Percentiles rank a stretch among this genome's conserved stretches.
These are phyloP conservation scores for Sandelia bainsii DNA, from an alignment of 2,797 vertebrate species.

Conservation along the genomic window DNA sequence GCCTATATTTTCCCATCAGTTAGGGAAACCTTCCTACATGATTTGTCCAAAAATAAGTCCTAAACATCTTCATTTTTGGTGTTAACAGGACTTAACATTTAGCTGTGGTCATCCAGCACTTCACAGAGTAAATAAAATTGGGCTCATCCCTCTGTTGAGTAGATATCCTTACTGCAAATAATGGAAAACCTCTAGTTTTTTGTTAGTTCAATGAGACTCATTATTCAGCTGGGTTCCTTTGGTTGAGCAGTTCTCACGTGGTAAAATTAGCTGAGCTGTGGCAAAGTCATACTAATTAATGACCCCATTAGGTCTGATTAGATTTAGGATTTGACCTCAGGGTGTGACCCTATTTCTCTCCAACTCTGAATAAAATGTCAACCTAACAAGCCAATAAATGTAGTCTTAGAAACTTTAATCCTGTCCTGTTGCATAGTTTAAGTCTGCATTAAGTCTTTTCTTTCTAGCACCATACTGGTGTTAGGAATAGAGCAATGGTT, in stretches of 20 bases:
- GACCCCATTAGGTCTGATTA: conserved; percentile 66
- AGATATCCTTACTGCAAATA: conserved; percentile 36
- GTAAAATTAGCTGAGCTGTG: conserved; percentile 40
- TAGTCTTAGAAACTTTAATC: conserved; percentile 29
- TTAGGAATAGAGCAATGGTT: conserved; percentile 47
- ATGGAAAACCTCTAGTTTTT: conserved; percentile 19
- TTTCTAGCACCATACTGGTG: not conserved
- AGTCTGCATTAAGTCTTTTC: not conserved
- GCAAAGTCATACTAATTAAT: conserved; percentile 53
- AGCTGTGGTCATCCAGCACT: not conserved
- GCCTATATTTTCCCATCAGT: not conserved
- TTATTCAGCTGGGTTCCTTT: conserved; percentile 34
- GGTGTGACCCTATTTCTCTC: conserved; percentile 34
- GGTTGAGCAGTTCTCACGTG: not conserved
- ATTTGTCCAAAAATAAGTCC: not conserved
- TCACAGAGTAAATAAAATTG: conserved; percentile 12
- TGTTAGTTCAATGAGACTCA: conserved; percentile 20
- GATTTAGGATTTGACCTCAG: conserved; percentile 62
- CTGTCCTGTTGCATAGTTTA: not conserved
- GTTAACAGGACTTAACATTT: not conserved
- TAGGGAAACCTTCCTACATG: not conserved
- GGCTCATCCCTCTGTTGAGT: conserved; percentile 7
- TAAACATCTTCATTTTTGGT: not conserved
- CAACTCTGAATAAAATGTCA: conserved; percentile 29
- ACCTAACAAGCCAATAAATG: conserved; percentile 9